These are phyloP conservation scores for Miniopterus natalensis DNA, from an alignment of 2,113 vertebrate genomes.

Conservation along the genomic window DNA sequence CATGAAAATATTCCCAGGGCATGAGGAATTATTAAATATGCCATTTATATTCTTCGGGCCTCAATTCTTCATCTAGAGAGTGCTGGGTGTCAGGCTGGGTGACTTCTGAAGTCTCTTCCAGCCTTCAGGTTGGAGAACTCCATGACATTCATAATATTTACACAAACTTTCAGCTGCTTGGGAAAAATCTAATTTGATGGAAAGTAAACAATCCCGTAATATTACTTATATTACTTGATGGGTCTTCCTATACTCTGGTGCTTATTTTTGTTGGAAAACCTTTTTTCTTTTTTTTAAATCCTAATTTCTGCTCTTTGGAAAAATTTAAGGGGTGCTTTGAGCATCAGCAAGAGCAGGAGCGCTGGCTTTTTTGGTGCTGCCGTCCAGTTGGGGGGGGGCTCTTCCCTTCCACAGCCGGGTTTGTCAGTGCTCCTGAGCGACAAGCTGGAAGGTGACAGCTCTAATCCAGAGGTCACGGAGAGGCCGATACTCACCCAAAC, in stretches of 20 bases:
- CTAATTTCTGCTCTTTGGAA: not conserved
- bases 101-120: conserved; percentile 28
- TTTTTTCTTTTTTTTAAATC: not conserved
- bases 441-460: conserved; percentile 32
- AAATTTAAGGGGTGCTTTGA: conserved; percentile 20
- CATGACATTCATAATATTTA: conserved; percentile 74
- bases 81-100: not conserved
- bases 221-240: conserved; percentile 56
- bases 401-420: not conserved
- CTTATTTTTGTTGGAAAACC: conserved; percentile 45
- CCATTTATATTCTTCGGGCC: not conserved
- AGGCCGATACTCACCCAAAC: conserved; percentile 50
- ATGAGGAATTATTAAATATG: not conserved
- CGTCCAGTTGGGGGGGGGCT: not conserved
- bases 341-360: fast-evolving
- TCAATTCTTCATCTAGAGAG: not conserved
- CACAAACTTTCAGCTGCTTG: conserved; percentile 68
- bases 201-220: conserved; percentile 69
- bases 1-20: not conserved
- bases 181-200: conserved; percentile 67
- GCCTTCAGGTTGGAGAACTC: conserved; percentile 12
- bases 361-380: conserved; percentile 35
- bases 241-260: conserved; percentile 73
- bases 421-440: not conserved
- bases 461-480: not conserved